Conservation (phyloP, 1,140 invertebrate species). For the Spodoptera litura region DNA sequence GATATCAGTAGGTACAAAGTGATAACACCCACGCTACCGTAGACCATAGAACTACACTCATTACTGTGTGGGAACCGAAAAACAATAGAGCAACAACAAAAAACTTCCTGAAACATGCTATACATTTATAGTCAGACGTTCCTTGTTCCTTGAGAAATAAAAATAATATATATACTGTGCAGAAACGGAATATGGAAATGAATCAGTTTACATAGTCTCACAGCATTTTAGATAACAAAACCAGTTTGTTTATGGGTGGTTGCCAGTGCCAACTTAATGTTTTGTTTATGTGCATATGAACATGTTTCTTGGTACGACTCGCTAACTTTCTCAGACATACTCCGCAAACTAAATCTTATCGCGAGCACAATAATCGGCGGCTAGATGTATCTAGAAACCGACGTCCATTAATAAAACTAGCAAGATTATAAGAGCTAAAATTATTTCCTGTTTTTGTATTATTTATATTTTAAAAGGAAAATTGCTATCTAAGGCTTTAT, state of each 20-base stretch:
- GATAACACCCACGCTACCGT: slow-evolving; percentile 55
- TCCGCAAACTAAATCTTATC: not conserved
- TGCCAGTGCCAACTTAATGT: slow-evolving; percentile 16
- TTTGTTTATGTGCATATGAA: not conserved
- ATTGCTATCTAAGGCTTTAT: not conserved
- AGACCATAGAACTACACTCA: slow-evolving; percentile 17
- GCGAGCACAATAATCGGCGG: not conserved
- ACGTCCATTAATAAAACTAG: not conserved
- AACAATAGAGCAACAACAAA: slow-evolving; percentile 23
- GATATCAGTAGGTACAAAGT: slow-evolving; percentile 57
- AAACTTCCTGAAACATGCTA: slow-evolving; percentile 41
- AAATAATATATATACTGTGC: slow-evolving; percentile 13
- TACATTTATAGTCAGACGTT: slow-evolving; percentile 39
- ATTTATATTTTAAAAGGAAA: slow-evolving; percentile 19
- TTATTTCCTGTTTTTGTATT: slow-evolving; percentile 9
- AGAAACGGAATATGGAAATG: slow-evolving; percentile 7
- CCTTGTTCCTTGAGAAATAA: slow-evolving; percentile 51
- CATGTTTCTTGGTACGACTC: slow-evolving; percentile 1
- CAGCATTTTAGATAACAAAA: slow-evolving; percentile 28
- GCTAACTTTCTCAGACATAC: not conserved
- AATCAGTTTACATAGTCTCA: slow-evolving; percentile 11
- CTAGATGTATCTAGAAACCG: not conserved
- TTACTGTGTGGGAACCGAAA: slow-evolving; percentile 41
- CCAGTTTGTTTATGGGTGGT: slow-evolving; percentile 14
- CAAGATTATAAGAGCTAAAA: slow-evolving; percentile 9